Conservation (phyloP, 2,797 vertebrate genomes). For the Columba guinea region DNA sequence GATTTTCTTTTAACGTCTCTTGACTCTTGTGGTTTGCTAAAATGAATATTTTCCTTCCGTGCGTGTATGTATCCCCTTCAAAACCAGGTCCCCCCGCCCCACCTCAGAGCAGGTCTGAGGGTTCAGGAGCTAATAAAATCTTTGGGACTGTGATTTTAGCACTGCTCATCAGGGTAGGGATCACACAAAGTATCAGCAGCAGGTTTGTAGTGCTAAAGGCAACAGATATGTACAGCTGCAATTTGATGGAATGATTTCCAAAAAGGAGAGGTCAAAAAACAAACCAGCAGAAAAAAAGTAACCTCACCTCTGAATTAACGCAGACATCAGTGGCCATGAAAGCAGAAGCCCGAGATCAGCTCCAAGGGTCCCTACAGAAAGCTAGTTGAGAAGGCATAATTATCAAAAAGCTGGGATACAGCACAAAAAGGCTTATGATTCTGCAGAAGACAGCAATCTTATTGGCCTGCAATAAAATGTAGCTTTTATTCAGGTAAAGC, state of each 20-base stretch:
- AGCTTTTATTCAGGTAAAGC: slow-evolving; percentile 4
- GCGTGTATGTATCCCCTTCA: neutral
- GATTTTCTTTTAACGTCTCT: neutral
- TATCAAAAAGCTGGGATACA: neutral
- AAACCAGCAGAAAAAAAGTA: neutral
- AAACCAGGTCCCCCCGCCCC: neutral
- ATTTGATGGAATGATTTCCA: neutral
- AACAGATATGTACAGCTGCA: neutral
- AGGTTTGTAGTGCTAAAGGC: neutral
- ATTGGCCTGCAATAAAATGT: neutral
- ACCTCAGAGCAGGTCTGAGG: neutral
- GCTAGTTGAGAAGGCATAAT: neutral
- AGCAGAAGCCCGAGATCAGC: neutral
- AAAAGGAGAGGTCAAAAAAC: neutral
- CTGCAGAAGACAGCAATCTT: neutral
- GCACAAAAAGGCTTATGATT: neutral
- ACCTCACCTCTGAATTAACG: neutral
- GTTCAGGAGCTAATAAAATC: neutral
- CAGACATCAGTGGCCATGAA: neutral
- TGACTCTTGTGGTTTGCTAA: slow-evolving; percentile 2
- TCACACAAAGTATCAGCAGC: neutral
- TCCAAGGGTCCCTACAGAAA: neutral
- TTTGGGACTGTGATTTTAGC: neutral
- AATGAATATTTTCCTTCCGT: neutral
- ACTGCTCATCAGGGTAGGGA: neutral